Percentiles rank a stretch among this genome's conserved stretches.
Evolutionary conservation across 1,140 invertebrate species (phyloP).

Genomic region (Drosophila sproati): DNA sequence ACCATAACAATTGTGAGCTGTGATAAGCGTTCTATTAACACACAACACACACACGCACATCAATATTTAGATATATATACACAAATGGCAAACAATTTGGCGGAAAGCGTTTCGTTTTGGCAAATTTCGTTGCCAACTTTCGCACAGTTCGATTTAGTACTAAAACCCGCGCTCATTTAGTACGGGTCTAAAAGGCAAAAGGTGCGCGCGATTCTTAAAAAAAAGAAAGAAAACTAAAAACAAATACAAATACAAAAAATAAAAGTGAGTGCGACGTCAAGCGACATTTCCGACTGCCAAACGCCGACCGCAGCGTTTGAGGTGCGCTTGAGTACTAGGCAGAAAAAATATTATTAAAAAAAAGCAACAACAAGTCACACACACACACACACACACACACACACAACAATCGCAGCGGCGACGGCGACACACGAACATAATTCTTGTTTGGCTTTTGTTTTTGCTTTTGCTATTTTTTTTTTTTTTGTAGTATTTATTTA

Average conservation of each 20-base stretch:
- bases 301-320: slow-evolving; percentile 56
- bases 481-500: slow-evolving; percentile 59
- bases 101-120: slow-evolving; percentile 25
- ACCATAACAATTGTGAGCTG: slow-evolving; percentile 38
- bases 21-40: slow-evolving; percentile 48
- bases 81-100: slow-evolving; percentile 29
- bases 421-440: slow-evolving; percentile 61
- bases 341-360: slow-evolving; percentile 3
- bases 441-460: slow-evolving; percentile 40
- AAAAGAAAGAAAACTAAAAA: background rate
- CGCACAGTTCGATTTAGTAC: slow-evolving; percentile 52
- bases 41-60: slow-evolving; percentile 10
- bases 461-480: background rate
- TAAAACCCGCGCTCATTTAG: slow-evolving; percentile 47
- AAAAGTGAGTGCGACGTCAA: slow-evolving; percentile 43
- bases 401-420: slow-evolving; percentile 27
- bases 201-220: slow-evolving; percentile 18
- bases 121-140: slow-evolving; percentile 53
- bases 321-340: slow-evolving; percentile 63
- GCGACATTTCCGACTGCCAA: slow-evolving; percentile 36
- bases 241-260: background rate
- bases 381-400: background rate
- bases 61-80: slow-evolving; percentile 7
- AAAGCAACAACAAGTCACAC: slow-evolving; percentile 23
- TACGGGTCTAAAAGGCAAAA: slow-evolving; percentile 48